These are phyloP conservation scores for Steatornis caripensis DNA, from an alignment of 2,113 vertebrate genomes.

Conservation along the genomic window DNA sequence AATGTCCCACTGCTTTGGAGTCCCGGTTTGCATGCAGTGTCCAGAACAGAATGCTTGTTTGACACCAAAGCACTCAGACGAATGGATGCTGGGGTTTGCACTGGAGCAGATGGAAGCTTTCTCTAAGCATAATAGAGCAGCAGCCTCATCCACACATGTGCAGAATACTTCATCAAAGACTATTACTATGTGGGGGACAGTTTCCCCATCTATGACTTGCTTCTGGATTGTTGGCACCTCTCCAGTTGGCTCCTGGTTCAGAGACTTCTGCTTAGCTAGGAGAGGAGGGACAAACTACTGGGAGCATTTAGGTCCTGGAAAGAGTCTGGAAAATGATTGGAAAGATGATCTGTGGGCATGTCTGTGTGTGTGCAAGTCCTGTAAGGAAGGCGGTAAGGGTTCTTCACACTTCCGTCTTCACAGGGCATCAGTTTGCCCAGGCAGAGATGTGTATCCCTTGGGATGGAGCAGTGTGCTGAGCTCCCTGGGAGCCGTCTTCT, in stretches of 20 bases:
- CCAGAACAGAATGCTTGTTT: not conserved
- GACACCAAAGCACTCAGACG: not conserved
- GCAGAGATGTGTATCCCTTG: not conserved
- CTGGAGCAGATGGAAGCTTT: slow-evolving; percentile 16
- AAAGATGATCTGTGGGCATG: not conserved
- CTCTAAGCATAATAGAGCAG: not conserved
- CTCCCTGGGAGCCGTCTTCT: not conserved
- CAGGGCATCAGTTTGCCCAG: not conserved
- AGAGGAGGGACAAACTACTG: not conserved
- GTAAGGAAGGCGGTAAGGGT: not conserved
- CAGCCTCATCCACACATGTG: not conserved
- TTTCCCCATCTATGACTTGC: not conserved
- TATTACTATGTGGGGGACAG: not conserved
- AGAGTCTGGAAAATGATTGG: not conserved
- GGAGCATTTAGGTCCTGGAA: not conserved
- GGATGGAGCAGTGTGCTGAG: not conserved
- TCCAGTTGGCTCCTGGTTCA: not conserved
- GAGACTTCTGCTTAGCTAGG: not conserved
- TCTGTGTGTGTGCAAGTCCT: not conserved
- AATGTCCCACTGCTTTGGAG: not conserved
- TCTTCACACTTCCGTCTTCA: not conserved
- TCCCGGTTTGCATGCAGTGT: not conserved
- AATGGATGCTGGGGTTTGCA: not conserved
- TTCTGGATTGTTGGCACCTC: not conserved
- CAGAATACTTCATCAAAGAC: not conserved